Evolutionary conservation across 2,113 vertebrate species (phyloP), one percentile per base, ranked within the genome.

Genomic region (Fregetta grallaria): DNA sequence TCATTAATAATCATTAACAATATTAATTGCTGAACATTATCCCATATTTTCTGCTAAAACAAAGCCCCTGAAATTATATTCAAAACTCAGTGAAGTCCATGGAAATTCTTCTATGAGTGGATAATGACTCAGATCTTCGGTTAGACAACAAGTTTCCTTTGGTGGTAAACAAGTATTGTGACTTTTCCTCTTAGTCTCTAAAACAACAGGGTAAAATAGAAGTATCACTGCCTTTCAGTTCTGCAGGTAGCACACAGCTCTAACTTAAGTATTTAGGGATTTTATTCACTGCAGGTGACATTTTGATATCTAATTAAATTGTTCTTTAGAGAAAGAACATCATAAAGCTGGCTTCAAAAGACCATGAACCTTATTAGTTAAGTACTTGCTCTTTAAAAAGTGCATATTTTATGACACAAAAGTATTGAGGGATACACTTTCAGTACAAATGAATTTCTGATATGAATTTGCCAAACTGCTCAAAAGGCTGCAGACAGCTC

Each of bases 251-350:
- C 70, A 30, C 7, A 65, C 16, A 86, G 20, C 26, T 96, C 62
- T 74, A 56, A 78, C 38, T 87, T 92, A 79, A 92, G 72, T 82
- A 74, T 93, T 92, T 90, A 85, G 74, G 80, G 47, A 78, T 86
- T 86, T 96, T 95, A 92, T 95, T 95, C 78, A 92, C 25, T 90
- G 42, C 21, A 79, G 38, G 59, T 96, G 78, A 94, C 82, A 94
- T 97, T 97, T 96, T 97, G 91, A 90, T 95, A 91, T 63, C 89
- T 90, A 96, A 90, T 94, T 97, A 93, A 93, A 88, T 95, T 94
- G 84, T 95, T 96, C 77, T 95, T 88, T 92, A 78, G 68, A 93
- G 56, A 86, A 97, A 87, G 70, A 95, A 86, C 50, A 94, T 91
- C 50, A 91, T 89, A 93, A 96, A 96, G 22, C 29, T 92, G 55